Evolutionary conservation across 2,113 vertebrate genomes (phyloP).

Genomic region (Oxyura jamaicensis): DNA sequence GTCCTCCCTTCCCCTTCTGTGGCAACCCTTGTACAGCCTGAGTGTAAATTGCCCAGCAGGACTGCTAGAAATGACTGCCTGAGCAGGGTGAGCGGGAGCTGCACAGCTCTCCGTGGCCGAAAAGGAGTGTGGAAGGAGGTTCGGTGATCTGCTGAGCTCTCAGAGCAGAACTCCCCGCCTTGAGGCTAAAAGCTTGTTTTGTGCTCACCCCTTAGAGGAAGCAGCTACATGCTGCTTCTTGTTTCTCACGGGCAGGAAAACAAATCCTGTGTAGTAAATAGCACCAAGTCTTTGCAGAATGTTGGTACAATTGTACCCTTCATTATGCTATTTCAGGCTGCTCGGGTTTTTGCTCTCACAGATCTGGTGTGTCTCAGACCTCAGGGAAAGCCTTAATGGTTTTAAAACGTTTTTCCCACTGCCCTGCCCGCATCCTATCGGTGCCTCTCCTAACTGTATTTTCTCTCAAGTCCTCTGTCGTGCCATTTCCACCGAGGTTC

Average conservation of each 20-base stretch:
- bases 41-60: background rate
- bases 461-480: background rate
- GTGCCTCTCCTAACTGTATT: background rate
- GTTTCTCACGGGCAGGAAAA: background rate
- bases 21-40: background rate
- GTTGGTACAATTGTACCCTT: rapidly evolving
- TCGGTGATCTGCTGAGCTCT: rapidly evolving
- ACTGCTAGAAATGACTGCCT: background rate
- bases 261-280: background rate
- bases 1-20: background rate
- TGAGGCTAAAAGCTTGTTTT: background rate
- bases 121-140: background rate
- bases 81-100: background rate
- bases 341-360: background rate
- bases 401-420: background rate
- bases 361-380: background rate
- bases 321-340: background rate
- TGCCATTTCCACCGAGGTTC: background rate
- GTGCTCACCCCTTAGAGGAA: background rate
- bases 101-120: background rate
- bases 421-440: background rate
- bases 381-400: background rate
- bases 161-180: rapidly evolving
- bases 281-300: background rate
- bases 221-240: background rate